Evolutionary conservation across 2,797 vertebrate species (phyloP).

Genomic region (Fistularia tabacaria): DNA sequence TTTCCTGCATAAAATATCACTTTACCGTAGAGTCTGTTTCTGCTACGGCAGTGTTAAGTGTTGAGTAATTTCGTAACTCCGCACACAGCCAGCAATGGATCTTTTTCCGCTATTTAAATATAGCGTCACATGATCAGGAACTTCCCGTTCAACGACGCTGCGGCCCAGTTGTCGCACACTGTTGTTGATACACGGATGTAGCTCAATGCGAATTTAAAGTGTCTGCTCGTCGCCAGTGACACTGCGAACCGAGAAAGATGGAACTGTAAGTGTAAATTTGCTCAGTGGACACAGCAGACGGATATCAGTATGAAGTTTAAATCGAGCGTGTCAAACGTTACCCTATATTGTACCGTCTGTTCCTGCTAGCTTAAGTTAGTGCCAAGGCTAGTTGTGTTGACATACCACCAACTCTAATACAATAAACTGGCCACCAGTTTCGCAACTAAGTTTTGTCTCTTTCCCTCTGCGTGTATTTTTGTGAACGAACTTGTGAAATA

Average conservation of each 20-base stretch:
- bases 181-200: conserved; percentile 62
- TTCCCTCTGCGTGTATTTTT: neutral
- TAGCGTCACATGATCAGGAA: conserved; percentile 12
- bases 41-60: too few species aligned
- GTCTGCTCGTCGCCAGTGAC: conserved; percentile 16
- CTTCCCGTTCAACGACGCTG: conserved; percentile 48
- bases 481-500: neutral
- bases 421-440: neutral
- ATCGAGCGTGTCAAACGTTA: neutral
- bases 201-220: conserved; percentile 2
- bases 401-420: conserved; percentile 9
- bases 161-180: conserved; percentile 33
- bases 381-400: conserved; percentile 44
- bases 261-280: conserved; percentile 59
- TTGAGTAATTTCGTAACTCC: too few species aligned
- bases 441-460: neutral
- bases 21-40: too few species aligned
- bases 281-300: neutral
- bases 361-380: conserved; percentile 44
- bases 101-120: too few species aligned
- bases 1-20: too few species aligned
- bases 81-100: too few species aligned
- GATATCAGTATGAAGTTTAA: neutral
- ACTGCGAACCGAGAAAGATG: conserved; percentile 51
- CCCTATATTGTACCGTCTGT: conserved; percentile 18